These are phyloP conservation scores for Leucoma salicis DNA, from an alignment of 2,888 invertebrate genomes.

Conservation along the genomic window DNA sequence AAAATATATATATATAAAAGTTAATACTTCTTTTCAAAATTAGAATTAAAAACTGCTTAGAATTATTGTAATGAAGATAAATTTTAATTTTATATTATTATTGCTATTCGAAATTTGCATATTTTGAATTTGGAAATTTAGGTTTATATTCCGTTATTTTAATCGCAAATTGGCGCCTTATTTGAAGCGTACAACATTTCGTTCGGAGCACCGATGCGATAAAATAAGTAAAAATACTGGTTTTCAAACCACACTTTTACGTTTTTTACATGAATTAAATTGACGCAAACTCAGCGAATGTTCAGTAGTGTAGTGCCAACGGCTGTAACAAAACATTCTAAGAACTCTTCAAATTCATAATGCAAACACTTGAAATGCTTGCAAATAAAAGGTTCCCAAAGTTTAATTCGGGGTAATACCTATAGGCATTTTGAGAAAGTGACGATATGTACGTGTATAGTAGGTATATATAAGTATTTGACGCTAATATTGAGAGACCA, in stretches of 20 bases:
- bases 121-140: too few relatives aligned
- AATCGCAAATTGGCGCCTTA: not conserved
- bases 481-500: too few relatives aligned
- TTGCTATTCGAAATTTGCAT: not conserved
- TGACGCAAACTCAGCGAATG: not conserved
- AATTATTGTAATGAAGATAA: too few relatives aligned
- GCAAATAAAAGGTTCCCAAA: slow-evolving; percentile 16
- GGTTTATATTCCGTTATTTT: too few relatives aligned
- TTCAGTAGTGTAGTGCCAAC: not conserved
- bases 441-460: too few relatives aligned
- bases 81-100: too few relatives aligned
- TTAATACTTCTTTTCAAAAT: too few relatives aligned
- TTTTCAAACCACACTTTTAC: not conserved
- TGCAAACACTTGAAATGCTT: slow-evolving; percentile 21
- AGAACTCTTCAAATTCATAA: slow-evolving; percentile 25
- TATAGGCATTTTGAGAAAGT: too few relatives aligned
- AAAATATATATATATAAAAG: too few relatives aligned
- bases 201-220: not conserved
- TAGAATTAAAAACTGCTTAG: too few relatives aligned
- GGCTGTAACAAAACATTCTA: slow-evolving; percentile 29
- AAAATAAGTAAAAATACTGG: not conserved
- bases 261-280: not conserved
- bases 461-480: too few relatives aligned
- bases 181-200: too few relatives aligned
- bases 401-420: not conserved